A percentile compares a stretch with the other conserved stretches of the same genome.
These are phyloP conservation scores for Melanchra persicariae DNA, from an alignment of 2,888 invertebrate genomes.

Conservation along the genomic window DNA sequence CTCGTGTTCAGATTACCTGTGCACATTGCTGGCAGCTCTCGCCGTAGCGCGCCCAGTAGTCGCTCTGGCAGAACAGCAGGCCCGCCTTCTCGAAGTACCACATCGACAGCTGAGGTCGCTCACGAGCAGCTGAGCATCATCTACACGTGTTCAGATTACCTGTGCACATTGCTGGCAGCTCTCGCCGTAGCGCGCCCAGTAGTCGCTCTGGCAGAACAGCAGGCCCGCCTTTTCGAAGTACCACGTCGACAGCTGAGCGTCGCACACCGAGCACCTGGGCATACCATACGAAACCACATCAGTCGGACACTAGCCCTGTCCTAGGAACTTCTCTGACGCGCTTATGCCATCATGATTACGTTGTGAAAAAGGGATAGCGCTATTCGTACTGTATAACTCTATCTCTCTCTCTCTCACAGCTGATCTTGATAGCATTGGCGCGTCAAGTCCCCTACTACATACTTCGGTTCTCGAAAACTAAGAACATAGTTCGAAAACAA, in stretches of 20 bases:
- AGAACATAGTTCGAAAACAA: background rate
- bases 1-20: constrained; percentile 88
- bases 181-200: constrained; percentile 96
- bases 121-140: constrained; percentile 94
- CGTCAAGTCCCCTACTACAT: too few relatives aligned
- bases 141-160: constrained; percentile 79
- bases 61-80: constrained; percentile 96
- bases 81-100: constrained; percentile 99
- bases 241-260: constrained; percentile 95
- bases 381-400: too few relatives aligned
- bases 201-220: constrained; percentile 97
- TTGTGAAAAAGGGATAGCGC: too few relatives aligned
- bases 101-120: constrained; percentile 95
- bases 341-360: too few relatives aligned
- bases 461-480: background rate
- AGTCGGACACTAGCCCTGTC: background rate
- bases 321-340: too few relatives aligned
- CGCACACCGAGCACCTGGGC: constrained; percentile 96
- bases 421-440: too few relatives aligned
- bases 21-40: constrained; percentile 97
- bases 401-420: too few relatives aligned
- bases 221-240: constrained; percentile 98
- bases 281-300: background rate
- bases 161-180: constrained; percentile 97
- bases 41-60: constrained; percentile 97